Evolutionary conservation across 2,113 vertebrate genomes (phyloP).

Genomic region (Chionis minor): DNA sequence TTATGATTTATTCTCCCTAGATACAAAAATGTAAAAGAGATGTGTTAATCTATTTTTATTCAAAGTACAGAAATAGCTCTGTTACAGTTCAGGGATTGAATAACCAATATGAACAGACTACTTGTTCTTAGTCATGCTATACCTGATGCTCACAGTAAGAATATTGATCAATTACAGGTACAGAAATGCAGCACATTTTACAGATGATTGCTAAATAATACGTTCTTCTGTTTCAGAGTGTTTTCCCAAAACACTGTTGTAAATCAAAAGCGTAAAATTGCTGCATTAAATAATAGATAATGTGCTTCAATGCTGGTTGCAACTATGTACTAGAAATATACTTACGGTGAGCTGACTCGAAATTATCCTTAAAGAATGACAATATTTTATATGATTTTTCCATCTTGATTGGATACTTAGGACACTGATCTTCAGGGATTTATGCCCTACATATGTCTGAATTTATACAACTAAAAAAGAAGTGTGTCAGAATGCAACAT

Average conservation of each 20-base stretch:
- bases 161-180: constrained; percentile 59
- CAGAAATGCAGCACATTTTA: constrained; percentile 5
- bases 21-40: constrained; percentile 58
- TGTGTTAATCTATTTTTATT: constrained; percentile 70
- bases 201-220: constrained; percentile 7
- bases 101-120: constrained; percentile 43
- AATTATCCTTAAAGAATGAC: neutral
- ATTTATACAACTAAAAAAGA: constrained; percentile 31
- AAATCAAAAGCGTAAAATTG: constrained; percentile 7
- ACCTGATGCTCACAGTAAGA: constrained; percentile 48
- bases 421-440: constrained; percentile 13
- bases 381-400: constrained; percentile 17
- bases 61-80: constrained; percentile 66
- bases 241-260: constrained; percentile 33
- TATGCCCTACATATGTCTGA: neutral
- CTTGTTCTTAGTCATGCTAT: constrained; percentile 1
- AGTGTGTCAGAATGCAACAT: constrained; percentile 21
- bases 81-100: constrained; percentile 50
- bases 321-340: constrained; percentile 1
- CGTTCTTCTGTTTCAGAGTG: constrained; percentile 20
- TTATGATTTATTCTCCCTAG: constrained; percentile 66
- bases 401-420: constrained; percentile 10
- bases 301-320: neutral
- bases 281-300: constrained; percentile 12
- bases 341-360: neutral